These are phyloP conservation scores for Sylvicola fuscatus DNA, from an alignment of 2,888 invertebrate species.

Conservation along the genomic window DNA sequence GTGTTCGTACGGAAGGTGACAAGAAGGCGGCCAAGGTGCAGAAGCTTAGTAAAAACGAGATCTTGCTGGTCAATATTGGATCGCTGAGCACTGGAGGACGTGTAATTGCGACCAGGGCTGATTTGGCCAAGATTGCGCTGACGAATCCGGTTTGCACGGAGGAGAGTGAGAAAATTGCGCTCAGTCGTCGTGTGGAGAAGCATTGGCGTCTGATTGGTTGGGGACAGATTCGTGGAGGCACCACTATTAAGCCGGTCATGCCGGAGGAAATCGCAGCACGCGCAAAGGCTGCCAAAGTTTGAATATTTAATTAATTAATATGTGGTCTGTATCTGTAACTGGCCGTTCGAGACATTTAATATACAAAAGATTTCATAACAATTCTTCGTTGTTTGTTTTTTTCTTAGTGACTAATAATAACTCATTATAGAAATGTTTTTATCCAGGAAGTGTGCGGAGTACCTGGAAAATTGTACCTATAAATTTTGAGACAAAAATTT, in stretches of 20 bases:
- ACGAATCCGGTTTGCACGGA: constrained; percentile 98
- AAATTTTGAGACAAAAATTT: no score
- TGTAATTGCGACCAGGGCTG: constrained; percentile 84
- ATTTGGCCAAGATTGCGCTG: constrained; percentile 91
- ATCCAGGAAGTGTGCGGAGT: no score
- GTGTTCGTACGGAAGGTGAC: constrained; percentile 96
- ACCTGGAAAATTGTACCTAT: no score
- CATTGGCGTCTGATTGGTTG: constrained; percentile 99
- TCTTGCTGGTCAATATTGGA: constrained; percentile 93
- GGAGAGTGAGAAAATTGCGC: constrained; percentile 96
- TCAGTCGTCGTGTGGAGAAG: constrained; percentile 95
- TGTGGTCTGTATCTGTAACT: no score
- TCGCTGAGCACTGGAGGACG: constrained; percentile 95
- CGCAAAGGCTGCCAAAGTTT: neutral
- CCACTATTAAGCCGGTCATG: constrained; percentile 68
- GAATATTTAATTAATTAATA: no score
- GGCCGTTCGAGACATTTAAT: no score
- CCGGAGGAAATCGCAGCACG: neutral
- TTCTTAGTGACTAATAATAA: no score
- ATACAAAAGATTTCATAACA: no score
- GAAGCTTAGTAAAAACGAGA: constrained; percentile 76
- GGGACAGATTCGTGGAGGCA: constrained; percentile 97
- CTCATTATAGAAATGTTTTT: no score
- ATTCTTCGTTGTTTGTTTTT: no score
- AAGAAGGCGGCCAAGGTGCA: constrained; percentile 97